Percentiles rank a stretch among this genome's conserved stretches.
Evolutionary conservation across 1,140 invertebrate species (phyloP).

Genomic region (Cydia amplana): DNA sequence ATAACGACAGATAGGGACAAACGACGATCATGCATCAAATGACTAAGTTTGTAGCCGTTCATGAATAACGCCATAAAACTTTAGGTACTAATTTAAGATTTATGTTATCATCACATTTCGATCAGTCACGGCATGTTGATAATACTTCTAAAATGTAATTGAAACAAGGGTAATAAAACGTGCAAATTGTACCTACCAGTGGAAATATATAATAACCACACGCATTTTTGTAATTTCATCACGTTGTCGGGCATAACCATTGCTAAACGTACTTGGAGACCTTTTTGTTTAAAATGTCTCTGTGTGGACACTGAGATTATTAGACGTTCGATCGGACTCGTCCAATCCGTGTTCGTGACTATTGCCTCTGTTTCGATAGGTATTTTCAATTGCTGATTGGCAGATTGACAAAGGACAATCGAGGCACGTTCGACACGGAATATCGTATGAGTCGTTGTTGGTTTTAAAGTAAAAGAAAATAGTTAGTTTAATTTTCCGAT

Average conservation of each 20-base stretch:
- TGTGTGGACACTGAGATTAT: neutral
- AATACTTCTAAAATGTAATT: neutral
- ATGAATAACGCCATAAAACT: no score
- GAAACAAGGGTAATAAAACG: neutral
- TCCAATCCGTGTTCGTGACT: constrained; percentile 15
- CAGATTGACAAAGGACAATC: constrained; percentile 8
- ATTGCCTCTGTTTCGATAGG: neutral
- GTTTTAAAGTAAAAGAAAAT: neutral
- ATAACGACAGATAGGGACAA: no score
- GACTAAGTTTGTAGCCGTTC: no score
- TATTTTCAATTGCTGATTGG: constrained; percentile 11
- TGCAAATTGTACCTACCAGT: neutral
- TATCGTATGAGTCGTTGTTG: neutral
- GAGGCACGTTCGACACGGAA: constrained; percentile 12
- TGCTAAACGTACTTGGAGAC: no score
- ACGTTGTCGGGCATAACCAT: neutral
- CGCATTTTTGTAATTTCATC: neutral
- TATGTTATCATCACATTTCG: no score
- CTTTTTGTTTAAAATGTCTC: neutral
- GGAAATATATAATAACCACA: neutral
- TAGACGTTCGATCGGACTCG: neutral
- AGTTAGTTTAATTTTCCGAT: neutral
- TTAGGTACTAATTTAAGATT: no score
- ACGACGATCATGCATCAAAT: no score
- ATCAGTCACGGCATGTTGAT: neutral